Conservation (phyloP, 2,797 vertebrate species). For the Pantherophis alleghaniensis region DNA sequence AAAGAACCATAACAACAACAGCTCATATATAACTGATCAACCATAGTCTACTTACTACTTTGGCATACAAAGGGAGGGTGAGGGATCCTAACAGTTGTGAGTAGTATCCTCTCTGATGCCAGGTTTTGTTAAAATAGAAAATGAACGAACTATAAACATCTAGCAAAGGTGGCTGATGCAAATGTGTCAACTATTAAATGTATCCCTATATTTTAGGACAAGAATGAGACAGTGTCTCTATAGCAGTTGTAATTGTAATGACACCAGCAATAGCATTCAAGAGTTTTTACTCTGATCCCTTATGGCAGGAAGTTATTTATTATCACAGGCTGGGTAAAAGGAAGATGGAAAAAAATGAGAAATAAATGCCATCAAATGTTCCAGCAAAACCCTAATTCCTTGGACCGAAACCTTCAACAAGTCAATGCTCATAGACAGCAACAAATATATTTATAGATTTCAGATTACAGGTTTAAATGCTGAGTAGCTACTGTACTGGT, state of each 20-base stretch:
- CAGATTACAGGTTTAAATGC: background rate
- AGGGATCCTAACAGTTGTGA: slow-evolving; percentile 24
- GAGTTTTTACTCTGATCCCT: background rate
- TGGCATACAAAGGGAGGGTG: slow-evolving; percentile 3
- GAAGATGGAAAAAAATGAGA: slow-evolving; percentile 22
- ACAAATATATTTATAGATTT: background rate
- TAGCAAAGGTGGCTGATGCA: slow-evolving; percentile 15
- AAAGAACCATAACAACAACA: background rate
- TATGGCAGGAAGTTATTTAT: slow-evolving; percentile 8
- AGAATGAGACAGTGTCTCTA: slow-evolving; percentile 17
- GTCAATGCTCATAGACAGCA: background rate
- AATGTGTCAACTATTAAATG: slow-evolving; percentile 20
- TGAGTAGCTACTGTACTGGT: background rate
- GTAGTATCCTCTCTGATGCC: slow-evolving; percentile 16
- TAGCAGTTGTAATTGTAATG: background rate
- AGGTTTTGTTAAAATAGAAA: slow-evolving; percentile 47
- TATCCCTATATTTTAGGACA: background rate
- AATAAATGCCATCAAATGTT: slow-evolving; percentile 11
- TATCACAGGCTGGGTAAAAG: slow-evolving; percentile 15
- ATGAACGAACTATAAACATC: slow-evolving; percentile 35
- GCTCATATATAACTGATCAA: background rate
- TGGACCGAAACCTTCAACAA: background rate
- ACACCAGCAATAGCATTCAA: slow-evolving; percentile 1
- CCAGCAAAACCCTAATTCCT: background rate
- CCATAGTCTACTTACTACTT: slow-evolving; percentile 29